Conservation (phyloP, 2,797 vertebrate species). For the Acipenser oxyrinchus region DNA sequence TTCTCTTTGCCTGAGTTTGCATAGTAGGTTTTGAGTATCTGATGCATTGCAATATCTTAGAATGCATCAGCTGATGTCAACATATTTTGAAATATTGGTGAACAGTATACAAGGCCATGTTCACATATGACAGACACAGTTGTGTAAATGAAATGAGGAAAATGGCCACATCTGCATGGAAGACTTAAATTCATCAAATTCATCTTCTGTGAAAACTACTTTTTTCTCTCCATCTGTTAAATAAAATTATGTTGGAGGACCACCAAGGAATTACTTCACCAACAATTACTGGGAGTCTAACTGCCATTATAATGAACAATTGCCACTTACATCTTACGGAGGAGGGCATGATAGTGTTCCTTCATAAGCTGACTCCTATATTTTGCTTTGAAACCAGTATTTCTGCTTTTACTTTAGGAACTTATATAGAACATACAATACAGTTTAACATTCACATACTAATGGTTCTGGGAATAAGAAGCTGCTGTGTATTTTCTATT, state of each 20-base stretch:
- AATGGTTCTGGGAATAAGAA: too few relatives aligned
- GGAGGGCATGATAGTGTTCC: background rate
- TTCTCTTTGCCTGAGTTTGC: too few relatives aligned
- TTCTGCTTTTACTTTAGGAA: too few relatives aligned
- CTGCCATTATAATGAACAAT: conserved; percentile 59
- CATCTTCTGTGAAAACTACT: conserved; percentile 35
- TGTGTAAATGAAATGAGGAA: conserved; percentile 63
- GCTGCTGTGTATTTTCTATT: too few relatives aligned
- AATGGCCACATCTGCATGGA: conserved; percentile 63
- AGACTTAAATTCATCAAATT: conserved; percentile 60
- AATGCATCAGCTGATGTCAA: background rate
- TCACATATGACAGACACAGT: too few relatives aligned
- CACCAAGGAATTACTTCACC: conserved; percentile 56
- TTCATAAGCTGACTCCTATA: too few relatives aligned
- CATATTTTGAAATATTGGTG: too few relatives aligned
- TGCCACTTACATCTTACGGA: background rate
- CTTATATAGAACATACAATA: too few relatives aligned
- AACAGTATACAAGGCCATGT: too few relatives aligned
- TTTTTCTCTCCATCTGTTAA: conserved; percentile 51
- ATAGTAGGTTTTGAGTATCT: background rate
- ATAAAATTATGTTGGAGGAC: conserved; percentile 49
- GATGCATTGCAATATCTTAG: background rate
- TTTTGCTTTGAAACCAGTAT: too few relatives aligned
- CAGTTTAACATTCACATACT: too few relatives aligned
- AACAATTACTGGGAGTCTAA: conserved; percentile 60